Conservation (phyloP, 2,797 vertebrate genomes). For the Spinus pinus region DNA sequence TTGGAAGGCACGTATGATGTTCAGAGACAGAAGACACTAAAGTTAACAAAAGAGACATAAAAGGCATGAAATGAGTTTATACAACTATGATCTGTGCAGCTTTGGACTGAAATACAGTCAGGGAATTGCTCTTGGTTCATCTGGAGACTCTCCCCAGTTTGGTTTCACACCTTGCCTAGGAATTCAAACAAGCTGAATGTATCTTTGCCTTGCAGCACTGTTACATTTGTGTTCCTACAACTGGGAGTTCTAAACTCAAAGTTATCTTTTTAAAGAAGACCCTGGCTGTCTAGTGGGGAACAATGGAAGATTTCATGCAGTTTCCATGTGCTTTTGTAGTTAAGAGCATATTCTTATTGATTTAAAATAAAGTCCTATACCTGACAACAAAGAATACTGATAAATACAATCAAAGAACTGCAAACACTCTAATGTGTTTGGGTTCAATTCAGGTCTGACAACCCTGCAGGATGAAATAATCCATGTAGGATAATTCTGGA, state of each 20-base stretch:
- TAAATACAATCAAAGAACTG: not conserved
- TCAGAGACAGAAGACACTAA: not conserved
- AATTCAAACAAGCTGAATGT: not conserved
- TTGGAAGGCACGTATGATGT: not conserved
- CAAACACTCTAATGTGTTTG: not conserved
- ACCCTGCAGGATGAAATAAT: not conserved
- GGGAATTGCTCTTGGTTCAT: not conserved
- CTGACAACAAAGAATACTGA: not conserved
- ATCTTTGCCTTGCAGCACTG: slow-evolving; percentile 3
- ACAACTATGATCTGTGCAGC: not conserved
- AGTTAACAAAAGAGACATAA: not conserved
- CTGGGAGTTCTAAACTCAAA: not conserved
- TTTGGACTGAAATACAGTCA: not conserved
- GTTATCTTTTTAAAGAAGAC: slow-evolving; percentile 12
- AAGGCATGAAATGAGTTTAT: not conserved
- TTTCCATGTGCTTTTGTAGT: not conserved
- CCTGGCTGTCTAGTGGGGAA: not conserved
- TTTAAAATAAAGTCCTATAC: not conserved
- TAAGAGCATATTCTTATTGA: not conserved
- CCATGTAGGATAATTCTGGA: not conserved
- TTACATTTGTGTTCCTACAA: not conserved
- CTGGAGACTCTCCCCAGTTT: not conserved
- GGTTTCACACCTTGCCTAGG: slow-evolving; percentile 1
- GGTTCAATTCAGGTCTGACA: not conserved
- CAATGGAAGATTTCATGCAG: not conserved